Base-by-base conservation (phyloP, 2,113 vertebrate species). In the Paracyprichromis sp. region DNA sequence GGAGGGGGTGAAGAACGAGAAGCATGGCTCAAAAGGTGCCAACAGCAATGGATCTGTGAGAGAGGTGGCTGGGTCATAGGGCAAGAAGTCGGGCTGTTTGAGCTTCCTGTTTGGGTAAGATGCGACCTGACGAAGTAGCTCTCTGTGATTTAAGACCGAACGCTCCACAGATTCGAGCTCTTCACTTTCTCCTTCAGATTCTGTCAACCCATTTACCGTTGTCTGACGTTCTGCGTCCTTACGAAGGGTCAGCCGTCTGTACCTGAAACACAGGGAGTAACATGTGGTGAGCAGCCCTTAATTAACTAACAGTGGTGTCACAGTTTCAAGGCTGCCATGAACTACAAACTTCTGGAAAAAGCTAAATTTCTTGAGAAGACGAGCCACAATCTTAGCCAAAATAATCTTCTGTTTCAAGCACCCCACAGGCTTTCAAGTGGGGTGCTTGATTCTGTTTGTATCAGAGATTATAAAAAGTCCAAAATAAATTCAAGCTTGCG, bases 111-210 rank as follows among this genome's bases (percentile, higher is more conserved):
- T 97, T 12, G 97, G 98, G 90, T 99, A 99, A 0, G 97, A 98
- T 8, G 97, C 96, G 83, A 99, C 97, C 93, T 99, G 98, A 56
- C 96, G 98, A 56, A 99, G 93, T 78, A 99, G 95, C 40, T 98
- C 97, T 82, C 97, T 97, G 89, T 99, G 97, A 56, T 97, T 98
- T 0, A 95, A 96, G 85, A 99, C 98, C 0, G 96, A 97, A 38
- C 95, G 97, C 84, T 99, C 97, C 26, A 99, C 97, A 0, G 96
- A 97, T 52, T 97, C 97, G 43, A 99, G 93, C 82, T 99, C 97
- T 0, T 97, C 97, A 5, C 95, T 95, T 88, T 97, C 97, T 85
- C 97, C 97, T 1, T 96, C 96, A 9, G 94, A 96, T 21, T 96
- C 96, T 0, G 97, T 94, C 45, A 94, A 93, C 50, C 95, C 96